Evolutionary conservation across 2,797 vertebrate genomes (phyloP), one percentile per base, ranked within the genome.

Genomic region (Melanotaenia parkinsoni): DNA sequence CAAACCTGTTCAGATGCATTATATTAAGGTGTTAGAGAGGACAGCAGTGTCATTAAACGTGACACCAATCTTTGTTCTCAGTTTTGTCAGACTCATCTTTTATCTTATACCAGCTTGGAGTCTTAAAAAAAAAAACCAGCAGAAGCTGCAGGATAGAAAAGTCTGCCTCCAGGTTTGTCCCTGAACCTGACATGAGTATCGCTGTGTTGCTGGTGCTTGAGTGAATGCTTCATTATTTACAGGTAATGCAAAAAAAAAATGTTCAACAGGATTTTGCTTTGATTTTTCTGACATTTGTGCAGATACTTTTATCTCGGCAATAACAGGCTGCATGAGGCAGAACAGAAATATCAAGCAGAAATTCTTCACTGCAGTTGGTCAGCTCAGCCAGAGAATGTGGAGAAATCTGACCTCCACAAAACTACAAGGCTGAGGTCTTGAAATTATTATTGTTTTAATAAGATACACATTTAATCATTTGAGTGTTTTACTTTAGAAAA

Each of bases 211-310:
- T 59, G 59, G 53, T 50, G 58, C 24, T 67, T 30, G 76, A 33
- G 47, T 74, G 59, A 69, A 54, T 20, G 58, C 28, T 62, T 83
- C 67, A 37, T 76, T 74, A 72, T 80, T 86, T 87, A 80, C 77
- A 74, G 53, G 80, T 45, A 51, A 66, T 12, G 59, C 74, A 81
- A 30, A 33, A 30, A 32, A 32, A 69, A 86, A 79, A 77, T 63
- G 65, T 53, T 81, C 71, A 71, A 24, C 60, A 58, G 50, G 53
- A 53, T 63, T 74, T 76, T 7, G 26, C 71, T 56, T 76, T 67
- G 63, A 76, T 80, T 86, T 30, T 73, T 64, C 43, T 84, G 80
- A 86, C 65, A 72, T 74, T 84, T 84, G 61, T 82, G 85, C 84
- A 77, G 67, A 86, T 66, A 12, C 58, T 85, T 87, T 89, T 67